Evolutionary conservation across 1,140 invertebrate species (phyloP), one percentile per base, ranked within the genome.

Genomic region (Achroia grisella): DNA sequence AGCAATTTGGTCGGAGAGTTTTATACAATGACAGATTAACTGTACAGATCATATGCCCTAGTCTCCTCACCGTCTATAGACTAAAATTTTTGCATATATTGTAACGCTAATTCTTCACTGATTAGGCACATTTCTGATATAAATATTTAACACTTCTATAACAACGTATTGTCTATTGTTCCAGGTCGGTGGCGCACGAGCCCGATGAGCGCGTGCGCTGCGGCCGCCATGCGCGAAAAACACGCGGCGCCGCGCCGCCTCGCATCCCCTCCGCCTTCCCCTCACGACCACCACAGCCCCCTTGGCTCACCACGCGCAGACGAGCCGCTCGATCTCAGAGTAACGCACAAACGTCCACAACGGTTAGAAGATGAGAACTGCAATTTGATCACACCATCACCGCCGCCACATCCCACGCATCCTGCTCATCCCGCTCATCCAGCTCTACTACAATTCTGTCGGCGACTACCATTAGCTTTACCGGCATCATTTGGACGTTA

Each of bases 311-410:
- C 87, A 29, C 83, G 85, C 43, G 71, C 86, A 14, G 93, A 94
- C 53, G 92, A 94, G 66, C 95, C 95, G 1, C 81, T 97, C 34
- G 95, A 96, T 72, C 87, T 97, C 8, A 89, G 94, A 49, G 89
- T 96, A 33, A 93, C 93, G 33, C 91, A 92, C 71, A 96, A 95
- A 65, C 93, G 94, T 67, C 74, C 84, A 12, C 74, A 72, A 53
- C 81, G 89, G 9, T 60, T 92, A 4, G 90, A 93, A 61, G 93
- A 94, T 76, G 93, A 94, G 71, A 94, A 95, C 71, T 88, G 89
- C 56, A 93, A 93, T 71, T 65, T 91, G 0, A 90, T 92, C 29
- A 56, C 73, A 10, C 70, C 64, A 12, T 89, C 89, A 10, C 89
- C 89, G 4, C 86, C 88, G 4, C 88, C 88, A 4, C 71, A 81